Evolutionary conservation across 2,888 invertebrate species (phyloP), one percentile per base, ranked within the genome.

Genomic region (Pardosa pseudoannulata): DNA sequence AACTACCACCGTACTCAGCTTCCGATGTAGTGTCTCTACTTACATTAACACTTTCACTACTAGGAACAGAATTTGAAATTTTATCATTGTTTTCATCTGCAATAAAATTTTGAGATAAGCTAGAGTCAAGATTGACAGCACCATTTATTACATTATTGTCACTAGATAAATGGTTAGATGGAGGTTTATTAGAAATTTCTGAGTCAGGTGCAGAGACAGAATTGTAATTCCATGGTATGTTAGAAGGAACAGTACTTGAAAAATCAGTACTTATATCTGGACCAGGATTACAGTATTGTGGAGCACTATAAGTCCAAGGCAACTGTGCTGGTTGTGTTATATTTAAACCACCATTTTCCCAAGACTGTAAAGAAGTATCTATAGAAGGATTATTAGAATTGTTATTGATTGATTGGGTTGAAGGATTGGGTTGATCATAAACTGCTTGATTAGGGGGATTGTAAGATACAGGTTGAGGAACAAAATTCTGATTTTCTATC

Each of bases 281-380:
- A 62, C 19, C 6, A 5, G 62, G 76, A 65, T 83, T 50, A 28
- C 65, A 78, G 75, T 80, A 76, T n/a, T 87, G 80, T 27, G 70
- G 80, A 23, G 79, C 32, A 56, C 72, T 62, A 39, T 80, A 76
- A 27, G 80, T 79, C 87, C 87, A 87, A 23, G 78, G 65, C 13
- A 70, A 32, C 16, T 87, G 79, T 23, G 80, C 87, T 9, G 87
- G 65, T 29, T 87, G 65, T 23, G 87, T 75, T 11, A 50, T 56
- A 46, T 41, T 68, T 29, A 79, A 23, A 27, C 31, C 46, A 29
- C 70, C 75, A 70, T 74, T 79, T 64, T 86, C 86, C 86, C 86
- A 86, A 23, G 41, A 28, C 29, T 71, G 62, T 23, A 76, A 41
- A 7, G 67, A 13, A 6, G 67, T 11, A 62, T 56, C 72, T 31